Evolutionary conservation across 2,797 vertebrate species (phyloP), one percentile per base, ranked within the genome.

Genomic region (Delichon dasypus): DNA sequence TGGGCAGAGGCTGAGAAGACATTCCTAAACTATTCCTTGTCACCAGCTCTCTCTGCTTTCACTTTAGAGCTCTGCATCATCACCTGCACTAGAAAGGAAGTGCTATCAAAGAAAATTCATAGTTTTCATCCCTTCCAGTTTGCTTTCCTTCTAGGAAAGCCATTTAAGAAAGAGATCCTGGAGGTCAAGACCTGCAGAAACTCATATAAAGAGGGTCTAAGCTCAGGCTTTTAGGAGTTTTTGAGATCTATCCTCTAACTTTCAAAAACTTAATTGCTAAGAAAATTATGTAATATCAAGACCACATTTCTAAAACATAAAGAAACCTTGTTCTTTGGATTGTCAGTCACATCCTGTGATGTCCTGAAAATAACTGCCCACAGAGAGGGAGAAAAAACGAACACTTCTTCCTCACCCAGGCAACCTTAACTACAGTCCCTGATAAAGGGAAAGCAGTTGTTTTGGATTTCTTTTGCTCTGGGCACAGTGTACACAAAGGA

Each of bases 291-390:
- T 30, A 50, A 26, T 23, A 60, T 3, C 10, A 50, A 60, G 32
- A 60, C 20, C 0, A 4, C 0, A 0, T 77, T 77, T 78, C 50
- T 21, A 44, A 82, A 74, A 90, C 29, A 21, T 11, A 51, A 84
- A 62, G 5, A 65, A 38, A 14, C 1, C 4, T 48, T 75, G 21
- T 17, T 60, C 25, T 77, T 75, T 34, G 53, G 18, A 8, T 66
- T 36, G 18, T 70, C 36, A 85, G 9, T 50, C 1, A 1, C 3
- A 1, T n/a, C n/a, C n/a, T n/a, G n/a, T n/a, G n/a, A n/a, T 77
- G 18, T 60, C 72, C 50, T 72, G 50, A 91, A 85, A 86, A 76
- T 36, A 78, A 54, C 7, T 55, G 17, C 29, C 11, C 30, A 16
- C 4, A 10, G 16, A 11, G 16, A 2, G 7, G 30, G 6, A 65